Conservation (phyloP, 2,797 vertebrate genomes). For the Sitta carolinensis region DNA sequence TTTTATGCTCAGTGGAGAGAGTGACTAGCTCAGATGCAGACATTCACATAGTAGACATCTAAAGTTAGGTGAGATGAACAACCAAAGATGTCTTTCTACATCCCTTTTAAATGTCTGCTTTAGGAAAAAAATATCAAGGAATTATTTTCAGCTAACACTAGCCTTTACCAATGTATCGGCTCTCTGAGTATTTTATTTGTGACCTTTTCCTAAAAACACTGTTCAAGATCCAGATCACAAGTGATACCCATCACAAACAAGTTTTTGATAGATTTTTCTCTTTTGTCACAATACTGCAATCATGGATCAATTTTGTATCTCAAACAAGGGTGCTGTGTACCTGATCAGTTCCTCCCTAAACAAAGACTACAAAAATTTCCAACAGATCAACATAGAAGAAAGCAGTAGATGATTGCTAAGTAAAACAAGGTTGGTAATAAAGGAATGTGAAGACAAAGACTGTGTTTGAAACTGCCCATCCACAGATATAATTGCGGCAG, state of each 20-base stretch:
- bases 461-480: not conserved
- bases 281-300: not conserved
- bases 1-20: constrained; percentile 17
- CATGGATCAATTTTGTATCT: not conserved
- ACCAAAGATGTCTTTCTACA: not conserved
- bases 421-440: not conserved
- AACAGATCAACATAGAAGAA: not conserved
- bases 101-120: not conserved
- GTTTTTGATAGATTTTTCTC: not conserved
- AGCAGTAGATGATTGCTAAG: not conserved
- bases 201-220: not conserved
- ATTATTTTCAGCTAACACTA: not conserved
- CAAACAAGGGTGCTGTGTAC: not conserved
- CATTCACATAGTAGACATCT: constrained; percentile 32
- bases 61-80: constrained; percentile 56
- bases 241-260: not conserved
- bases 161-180: not conserved
- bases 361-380: not conserved
- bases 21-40: constrained; percentile 50
- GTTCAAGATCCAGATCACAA: not conserved
- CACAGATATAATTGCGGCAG: not conserved
- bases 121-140: not conserved
- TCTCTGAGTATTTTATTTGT: not conserved
- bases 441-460: not conserved
- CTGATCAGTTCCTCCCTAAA: not conserved